These are phyloP conservation scores for Mesocentrotus franciscanus DNA, from an alignment of 53 echinoderm and acorn worm species.

Conservation along the genomic window DNA sequence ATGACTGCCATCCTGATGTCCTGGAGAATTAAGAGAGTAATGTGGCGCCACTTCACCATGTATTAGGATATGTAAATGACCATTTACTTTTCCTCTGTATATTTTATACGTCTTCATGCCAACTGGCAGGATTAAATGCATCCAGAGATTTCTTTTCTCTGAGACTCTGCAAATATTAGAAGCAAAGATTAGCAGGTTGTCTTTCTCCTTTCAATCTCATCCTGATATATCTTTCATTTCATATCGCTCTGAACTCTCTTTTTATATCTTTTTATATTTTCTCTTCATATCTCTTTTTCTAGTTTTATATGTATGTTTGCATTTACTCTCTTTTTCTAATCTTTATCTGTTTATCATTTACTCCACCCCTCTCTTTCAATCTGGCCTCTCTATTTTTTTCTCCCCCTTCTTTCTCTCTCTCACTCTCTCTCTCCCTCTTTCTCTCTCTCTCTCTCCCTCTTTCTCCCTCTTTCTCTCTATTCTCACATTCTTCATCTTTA, in stretches of 20 bases:
- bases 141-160: neutral
- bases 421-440: neutral
- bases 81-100: conserved; percentile 3
- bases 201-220: neutral
- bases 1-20: conserved; percentile 3
- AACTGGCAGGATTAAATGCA: neutral
- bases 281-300: neutral
- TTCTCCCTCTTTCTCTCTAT: neutral
- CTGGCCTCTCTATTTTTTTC: too few species aligned
- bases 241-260: neutral
- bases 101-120: neutral
- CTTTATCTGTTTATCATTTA: too few species aligned
- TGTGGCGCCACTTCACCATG: conserved; percentile 7
- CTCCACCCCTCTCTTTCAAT: neutral
- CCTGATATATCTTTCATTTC: neutral
- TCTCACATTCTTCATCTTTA: neutral
- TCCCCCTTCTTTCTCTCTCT: neutral
- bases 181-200: neutral
- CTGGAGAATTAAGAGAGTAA: conserved; percentile 5
- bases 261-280: neutral
- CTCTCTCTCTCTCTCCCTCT: neutral
- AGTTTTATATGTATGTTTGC: too few species aligned
- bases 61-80: neutral
- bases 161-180: neutral
- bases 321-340: neutral